Base-by-base conservation (phyloP, 2,797 vertebrate genomes). In the Myotis findleyi region DNA sequence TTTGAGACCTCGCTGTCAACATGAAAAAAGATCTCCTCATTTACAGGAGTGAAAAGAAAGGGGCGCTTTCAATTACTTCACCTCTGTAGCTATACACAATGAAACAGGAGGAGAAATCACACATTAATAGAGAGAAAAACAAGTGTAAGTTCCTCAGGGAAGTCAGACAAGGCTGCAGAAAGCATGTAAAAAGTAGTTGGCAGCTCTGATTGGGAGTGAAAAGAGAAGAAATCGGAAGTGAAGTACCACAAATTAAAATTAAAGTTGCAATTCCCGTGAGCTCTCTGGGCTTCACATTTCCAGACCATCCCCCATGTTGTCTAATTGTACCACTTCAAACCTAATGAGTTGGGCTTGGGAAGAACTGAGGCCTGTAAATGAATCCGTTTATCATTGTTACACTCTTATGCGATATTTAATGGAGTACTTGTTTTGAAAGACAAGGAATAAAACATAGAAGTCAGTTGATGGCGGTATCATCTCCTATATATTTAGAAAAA, bases 1-100 rank as follows among this genome's bases (percentile, higher is more conserved):
- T 97, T 97, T 84, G 95, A 97, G 96, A 95, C 47, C 55, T 66
- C 83, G 77, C 90, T 98, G 97, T 98, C 98, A 97, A 95, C 82
- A 91, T 95, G 96, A 97, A 97, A 97, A 97, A 92, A 95, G 89
- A 81, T 93, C 76, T 96, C 77, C 95, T 87, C 95, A 69, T 97
- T 97, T 97, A 94, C 86, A 90, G 90, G 77, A 68, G 71, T 87
- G 95, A 81, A 95, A 97, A 96, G 95, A 96, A 76, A 82, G 49
- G 55, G 82, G 97, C 11, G 23, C 95, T 89, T 89, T 12, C 95
- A 92, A 93, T 98, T 95, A 95, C 97, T 97, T 97, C 93, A 80
- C 82, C 64, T 97, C 85, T 96, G 23, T 97, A 88, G 87, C 49
- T 87, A 51, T 71, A 79, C 93, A 97, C 97, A 98, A 96, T 92